These are phyloP conservation scores for Gila robusta DNA, from an alignment of 2,797 vertebrate genomes.

Conservation along the genomic window DNA sequence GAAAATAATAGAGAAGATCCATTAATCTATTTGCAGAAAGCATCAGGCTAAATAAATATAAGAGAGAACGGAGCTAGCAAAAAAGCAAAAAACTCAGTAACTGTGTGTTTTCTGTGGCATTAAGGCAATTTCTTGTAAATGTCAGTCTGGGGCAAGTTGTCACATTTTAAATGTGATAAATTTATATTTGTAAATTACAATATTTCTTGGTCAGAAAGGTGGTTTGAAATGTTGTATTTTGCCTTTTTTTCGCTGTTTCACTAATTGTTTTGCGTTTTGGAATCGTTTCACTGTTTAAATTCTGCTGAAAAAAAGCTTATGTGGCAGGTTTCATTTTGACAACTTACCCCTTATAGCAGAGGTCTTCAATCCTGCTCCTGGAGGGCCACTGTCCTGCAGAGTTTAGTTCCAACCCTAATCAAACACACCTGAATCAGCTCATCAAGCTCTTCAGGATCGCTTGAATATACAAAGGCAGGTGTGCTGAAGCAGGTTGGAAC, in stretches of 20 bases:
- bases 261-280: not conserved
- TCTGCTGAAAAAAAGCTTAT: not conserved
- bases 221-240: not conserved
- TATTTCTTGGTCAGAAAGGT: not conserved
- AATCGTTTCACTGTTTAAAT: not conserved
- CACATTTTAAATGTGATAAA: not conserved
- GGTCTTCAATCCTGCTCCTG: too few species aligned
- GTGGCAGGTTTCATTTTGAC: not conserved
- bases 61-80: not conserved
- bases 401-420: too few species aligned
- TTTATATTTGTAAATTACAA: not conserved
- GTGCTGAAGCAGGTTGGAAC: too few species aligned
- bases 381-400: too few species aligned
- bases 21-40: constrained; percentile 8
- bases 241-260: not conserved
- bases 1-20: not conserved
- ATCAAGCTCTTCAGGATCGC: too few species aligned
- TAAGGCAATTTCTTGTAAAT: not conserved
- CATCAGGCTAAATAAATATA: not conserved
- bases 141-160: not conserved
- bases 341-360: too few species aligned
- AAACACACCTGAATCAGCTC: too few species aligned
- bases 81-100: not conserved
- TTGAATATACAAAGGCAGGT: too few species aligned
- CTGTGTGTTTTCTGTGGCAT: not conserved